Evolutionary conservation across 2,888 invertebrate species (phyloP).

Genomic region (Megaustenia siamemsis): DNA sequence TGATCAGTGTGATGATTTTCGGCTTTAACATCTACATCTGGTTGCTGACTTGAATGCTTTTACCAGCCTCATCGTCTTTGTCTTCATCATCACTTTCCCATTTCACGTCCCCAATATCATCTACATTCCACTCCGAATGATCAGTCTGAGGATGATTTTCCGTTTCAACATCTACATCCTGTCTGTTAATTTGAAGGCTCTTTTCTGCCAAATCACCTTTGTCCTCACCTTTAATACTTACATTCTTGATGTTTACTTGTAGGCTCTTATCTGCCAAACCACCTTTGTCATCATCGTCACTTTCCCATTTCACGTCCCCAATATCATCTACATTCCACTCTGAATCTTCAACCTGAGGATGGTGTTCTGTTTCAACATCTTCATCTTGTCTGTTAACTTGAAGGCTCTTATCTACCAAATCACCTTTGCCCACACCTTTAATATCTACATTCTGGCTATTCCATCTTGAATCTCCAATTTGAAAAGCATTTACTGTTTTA

Average conservation of each 20-base stretch:
- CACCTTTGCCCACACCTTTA: neutral
- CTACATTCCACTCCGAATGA: neutral
- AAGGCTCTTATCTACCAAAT: neutral
- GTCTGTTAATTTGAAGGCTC: neutral
- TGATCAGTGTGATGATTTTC: no score
- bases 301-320: neutral
- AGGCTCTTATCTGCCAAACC: neutral
- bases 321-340: neutral
- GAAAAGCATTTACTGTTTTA: neutral
- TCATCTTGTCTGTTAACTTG: neutral
- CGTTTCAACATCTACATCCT: neutral
- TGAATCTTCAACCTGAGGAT: neutral
- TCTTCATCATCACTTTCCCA: neutral
- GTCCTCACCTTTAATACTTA: neutral
- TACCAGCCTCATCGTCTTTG: neutral
- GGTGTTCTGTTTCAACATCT: no score
- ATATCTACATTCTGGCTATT: neutral
- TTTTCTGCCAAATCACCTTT: neutral
- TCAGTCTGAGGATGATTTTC: neutral
- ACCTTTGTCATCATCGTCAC: neutral
- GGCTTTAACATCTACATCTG: no score
- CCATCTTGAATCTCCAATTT: no score
- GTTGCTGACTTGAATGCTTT: no score
- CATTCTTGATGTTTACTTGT: neutral
- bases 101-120: neutral